A percentile compares a stretch with the other conserved stretches of the same genome.
Evolutionary conservation across 2,888 invertebrate genomes (phyloP).

Genomic region (Steinernema hermaphroditum): DNA sequence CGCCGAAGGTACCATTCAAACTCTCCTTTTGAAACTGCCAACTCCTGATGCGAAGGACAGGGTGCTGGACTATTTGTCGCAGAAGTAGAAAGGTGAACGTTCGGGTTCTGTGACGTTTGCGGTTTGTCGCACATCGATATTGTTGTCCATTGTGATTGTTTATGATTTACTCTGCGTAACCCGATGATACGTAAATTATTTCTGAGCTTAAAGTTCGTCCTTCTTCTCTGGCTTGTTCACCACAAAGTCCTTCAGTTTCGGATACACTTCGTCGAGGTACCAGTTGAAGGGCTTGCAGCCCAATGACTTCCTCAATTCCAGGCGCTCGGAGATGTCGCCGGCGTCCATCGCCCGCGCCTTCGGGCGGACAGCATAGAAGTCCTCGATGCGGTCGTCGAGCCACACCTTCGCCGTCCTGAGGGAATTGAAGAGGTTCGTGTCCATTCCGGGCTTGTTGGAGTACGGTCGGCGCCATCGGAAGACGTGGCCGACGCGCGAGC

Average conservation of each 20-base stretch:
- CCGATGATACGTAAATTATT: background rate
- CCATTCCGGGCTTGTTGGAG: conserved; percentile 78
- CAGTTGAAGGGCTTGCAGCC: conserved; percentile 82
- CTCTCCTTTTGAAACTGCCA: background rate
- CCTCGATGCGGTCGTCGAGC: conserved; percentile 97
- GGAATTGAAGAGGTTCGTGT: conserved; percentile 87
- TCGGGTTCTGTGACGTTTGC: background rate
- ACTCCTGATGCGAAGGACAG: background rate
- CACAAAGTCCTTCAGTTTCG: conserved; percentile 66
- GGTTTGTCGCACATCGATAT: background rate
- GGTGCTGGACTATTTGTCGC: background rate
- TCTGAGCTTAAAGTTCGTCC: background rate
- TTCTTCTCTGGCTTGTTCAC: conserved; percentile 11
- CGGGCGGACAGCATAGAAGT: conserved; percentile 64
- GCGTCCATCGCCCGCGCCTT: conserved; percentile 70
- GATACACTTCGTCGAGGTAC: conserved; percentile 84
- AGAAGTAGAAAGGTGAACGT: background rate
- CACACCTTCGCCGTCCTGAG: conserved; percentile 98
- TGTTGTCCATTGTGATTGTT: background rate
- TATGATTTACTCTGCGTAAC: too few relatives aligned
- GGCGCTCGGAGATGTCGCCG: conserved; percentile 81
- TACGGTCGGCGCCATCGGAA: conserved; percentile 97
- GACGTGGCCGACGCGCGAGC: conserved; percentile 93
- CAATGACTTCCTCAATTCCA: conserved; percentile 76
- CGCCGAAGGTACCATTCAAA: conserved; percentile 1